Percentiles rank a stretch among this genome's conserved stretches.
phyloP scores from a whole-genome alignment of 1,140 invertebrate species.

The Brachionus calyciflorus region DNA sequence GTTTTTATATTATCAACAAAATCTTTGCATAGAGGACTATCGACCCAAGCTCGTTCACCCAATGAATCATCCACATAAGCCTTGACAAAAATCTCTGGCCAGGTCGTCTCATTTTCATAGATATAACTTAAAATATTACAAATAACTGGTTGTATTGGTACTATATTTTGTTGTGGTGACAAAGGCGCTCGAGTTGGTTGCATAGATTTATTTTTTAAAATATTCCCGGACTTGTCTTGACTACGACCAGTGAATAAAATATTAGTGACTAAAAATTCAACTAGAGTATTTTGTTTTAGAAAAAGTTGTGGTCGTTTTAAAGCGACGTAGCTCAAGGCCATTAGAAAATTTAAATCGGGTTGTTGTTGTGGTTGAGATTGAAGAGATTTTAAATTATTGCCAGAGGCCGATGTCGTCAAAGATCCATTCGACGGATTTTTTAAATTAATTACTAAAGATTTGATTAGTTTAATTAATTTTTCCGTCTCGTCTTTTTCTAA shows the following conservation, averaged over 20 bases:
- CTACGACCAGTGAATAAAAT: background rate
- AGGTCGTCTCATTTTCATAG: constrained; percentile 68
- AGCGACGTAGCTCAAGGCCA: constrained; percentile 33
- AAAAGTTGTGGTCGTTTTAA: constrained; percentile 28
- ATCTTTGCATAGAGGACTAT: constrained; percentile 80
- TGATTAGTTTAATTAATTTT: constrained; percentile 32
- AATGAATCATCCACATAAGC: constrained; percentile 89
- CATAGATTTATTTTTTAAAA: background rate
- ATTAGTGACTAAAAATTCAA: constrained; percentile 28
- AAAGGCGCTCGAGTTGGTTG: background rate
- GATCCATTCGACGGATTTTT: background rate
- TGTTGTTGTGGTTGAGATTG: background rate
- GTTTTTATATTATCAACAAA: constrained; percentile 88
- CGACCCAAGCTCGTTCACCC: constrained; percentile 86
- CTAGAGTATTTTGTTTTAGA: constrained; percentile 6
- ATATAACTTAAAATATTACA: constrained; percentile 79
- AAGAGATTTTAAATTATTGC: background rate
- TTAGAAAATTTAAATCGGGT: constrained; percentile 18
- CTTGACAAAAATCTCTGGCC: constrained; percentile 65
- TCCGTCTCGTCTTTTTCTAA: constrained; percentile 38
- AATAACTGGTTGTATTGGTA: constrained; percentile 62
- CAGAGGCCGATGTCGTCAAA: background rate
- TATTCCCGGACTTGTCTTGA: background rate
- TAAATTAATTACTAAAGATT: constrained; percentile 10
- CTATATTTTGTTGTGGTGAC: constrained; percentile 2